A percentile compares a stretch with the other conserved stretches of the same genome.
Evolutionary conservation across 2,888 invertebrate genomes (phyloP).

Genomic region (Plebejus argus): DNA sequence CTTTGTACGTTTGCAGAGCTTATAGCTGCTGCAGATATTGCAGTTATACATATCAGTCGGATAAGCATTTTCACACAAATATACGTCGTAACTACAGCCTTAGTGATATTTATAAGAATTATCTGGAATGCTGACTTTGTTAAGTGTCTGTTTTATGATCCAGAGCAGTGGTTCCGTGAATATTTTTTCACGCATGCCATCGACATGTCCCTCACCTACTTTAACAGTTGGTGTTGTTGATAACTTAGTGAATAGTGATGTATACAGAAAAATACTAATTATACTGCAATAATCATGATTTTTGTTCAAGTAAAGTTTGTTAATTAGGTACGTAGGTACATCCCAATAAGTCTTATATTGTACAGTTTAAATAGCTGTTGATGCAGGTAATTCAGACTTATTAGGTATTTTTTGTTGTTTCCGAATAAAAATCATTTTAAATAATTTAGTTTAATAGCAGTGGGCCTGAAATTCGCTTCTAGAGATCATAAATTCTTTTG

Average conservation of each 20-base stretch:
- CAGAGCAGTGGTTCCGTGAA: not conserved
- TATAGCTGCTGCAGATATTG: not conserved
- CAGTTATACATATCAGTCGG: not conserved
- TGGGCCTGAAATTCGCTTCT: slow-evolving; percentile 48
- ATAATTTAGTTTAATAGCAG: slow-evolving; percentile 40
- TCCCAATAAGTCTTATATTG: too few species aligned
- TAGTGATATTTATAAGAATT: not conserved
- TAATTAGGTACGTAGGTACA: too few species aligned
- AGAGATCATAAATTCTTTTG: slow-evolving; percentile 53
- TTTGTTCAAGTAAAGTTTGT: not conserved
- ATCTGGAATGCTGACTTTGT: not conserved
- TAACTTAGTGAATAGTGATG: not conserved
- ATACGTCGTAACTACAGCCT: not conserved
- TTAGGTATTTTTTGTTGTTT: not conserved
- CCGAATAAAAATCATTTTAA: not conserved
- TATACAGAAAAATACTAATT: not conserved
- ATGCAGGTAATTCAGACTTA: not conserved
- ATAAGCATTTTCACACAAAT: not conserved
- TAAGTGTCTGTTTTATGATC: not conserved
- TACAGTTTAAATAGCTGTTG: not conserved
- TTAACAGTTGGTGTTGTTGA: not conserved
- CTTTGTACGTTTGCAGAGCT: not conserved
- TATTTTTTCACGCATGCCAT: not conserved
- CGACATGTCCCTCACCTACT: not conserved
- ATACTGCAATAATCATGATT: not conserved